Base-by-base conservation (phyloP, 2,888 invertebrate species). In the Ctena decussata region DNA sequence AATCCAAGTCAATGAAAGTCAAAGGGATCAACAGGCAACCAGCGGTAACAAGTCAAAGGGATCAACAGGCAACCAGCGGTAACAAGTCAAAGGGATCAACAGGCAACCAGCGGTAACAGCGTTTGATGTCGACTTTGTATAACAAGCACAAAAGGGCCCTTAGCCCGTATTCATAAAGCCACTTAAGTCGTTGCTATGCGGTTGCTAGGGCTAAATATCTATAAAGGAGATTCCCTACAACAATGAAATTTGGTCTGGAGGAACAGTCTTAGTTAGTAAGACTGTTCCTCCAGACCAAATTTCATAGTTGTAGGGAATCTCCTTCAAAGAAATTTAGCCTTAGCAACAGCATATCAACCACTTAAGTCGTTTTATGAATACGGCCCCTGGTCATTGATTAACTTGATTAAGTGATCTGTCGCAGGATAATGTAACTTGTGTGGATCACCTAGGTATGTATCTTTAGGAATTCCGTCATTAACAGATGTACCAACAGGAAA, bases 401-500 rank as follows among this genome's bases (percentile, higher is more conserved):
- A 5, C 5, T 53, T 5, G 21, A 53, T 8, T n/a, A 53, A 24
- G 21, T 21, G 5, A 53, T 53, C 53, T 12, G n/a, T 53, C 5
- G 12, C 21, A 21, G 53, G 53, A 53, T 53, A 53, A 53, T 21
- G n/a, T 18, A 53, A 21, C 24, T 53, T 53, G 24, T 12, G 21
- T 5, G 11, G n/a, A 15, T 53, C 53, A 5, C 53, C 53, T 24
- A 53, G 21, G 21, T 53, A 53, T 21, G 15, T 41, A 41, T 41
- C 41, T 11, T 11, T 41, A 41, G 41, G 41, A 41, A 41, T 41
- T 11, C 41, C 15, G 41, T 41, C n/a, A 53, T 53, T 77, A 11
- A 77, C 77, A 1, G 77, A 77, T 21, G 65, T 30, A 12, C 77
- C 65, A 3, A 18, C 18, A 0, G 77, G 77, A 37, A 77, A 77